Evolutionary conservation across 2,113 vertebrate genomes (phyloP), one percentile per base, ranked within the genome.

Genomic region (Siniperca knerii): DNA sequence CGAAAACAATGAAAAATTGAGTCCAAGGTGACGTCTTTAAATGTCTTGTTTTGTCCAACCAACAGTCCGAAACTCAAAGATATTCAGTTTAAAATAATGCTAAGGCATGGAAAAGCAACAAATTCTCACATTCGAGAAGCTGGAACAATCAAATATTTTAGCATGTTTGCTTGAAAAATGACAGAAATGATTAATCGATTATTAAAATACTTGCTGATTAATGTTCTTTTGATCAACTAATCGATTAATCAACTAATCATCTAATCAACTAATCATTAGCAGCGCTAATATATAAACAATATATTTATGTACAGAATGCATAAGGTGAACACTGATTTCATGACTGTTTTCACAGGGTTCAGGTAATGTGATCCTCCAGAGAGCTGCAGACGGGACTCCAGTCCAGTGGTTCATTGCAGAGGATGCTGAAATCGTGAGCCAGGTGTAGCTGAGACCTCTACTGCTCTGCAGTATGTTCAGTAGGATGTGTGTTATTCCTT

Each of bases 351-450:
- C 52, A 4, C 94, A 97, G 96, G 93, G 92, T 77, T 92, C 94
- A 0, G 91, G 95, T 4, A 94, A 96, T 25, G 91, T 96, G 54
- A 89, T 97, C 68, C 95, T 97, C 40, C 96, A 96, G 90, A 90
- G 97, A 66, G 95, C 96, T 3, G 89, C 95, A 0, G 97, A 98
- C 6, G 97, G 97, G 74, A 96, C 94, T 7, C 97, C 97, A 0
- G 66, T 97, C 83, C 97, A 97, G 92, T 96, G 97, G 94, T 97
- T 96, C 21, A 94, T 97, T 1, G 96, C 96, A 1, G 95, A 97
- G 71, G 96, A 97, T 0, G 94, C 95, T 8, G 97, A 97, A 84
- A 96, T 97, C 60, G 95, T 97, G 83, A 98, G 96, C 93, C 97
- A 98, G 90, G 97, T 97, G 89, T 98, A 94, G 85, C 89, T 9